Evolutionary conservation across 2,888 invertebrate species (phyloP).

Genomic region (Epinotia brunnichana): DNA sequence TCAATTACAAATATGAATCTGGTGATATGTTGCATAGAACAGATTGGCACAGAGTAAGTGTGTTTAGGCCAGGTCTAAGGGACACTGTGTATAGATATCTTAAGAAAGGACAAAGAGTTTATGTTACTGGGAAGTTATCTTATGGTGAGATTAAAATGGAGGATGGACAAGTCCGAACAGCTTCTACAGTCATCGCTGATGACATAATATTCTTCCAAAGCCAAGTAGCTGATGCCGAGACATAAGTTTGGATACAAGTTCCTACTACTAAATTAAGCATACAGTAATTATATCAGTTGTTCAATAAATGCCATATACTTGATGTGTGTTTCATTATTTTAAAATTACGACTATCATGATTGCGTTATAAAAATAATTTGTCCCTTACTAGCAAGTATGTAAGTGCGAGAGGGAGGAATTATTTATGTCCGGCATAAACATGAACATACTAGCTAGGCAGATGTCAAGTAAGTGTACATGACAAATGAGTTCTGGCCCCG

Average conservation of each 20-base stretch:
- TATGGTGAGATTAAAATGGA: slow-evolving; percentile 93
- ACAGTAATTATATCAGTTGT: slow-evolving; percentile 25
- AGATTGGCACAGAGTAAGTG: slow-evolving; percentile 95
- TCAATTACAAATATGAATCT: slow-evolving; percentile 90
- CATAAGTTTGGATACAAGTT: slow-evolving; percentile 31
- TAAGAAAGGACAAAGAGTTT: slow-evolving; percentile 93
- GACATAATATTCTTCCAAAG: slow-evolving; percentile 92
- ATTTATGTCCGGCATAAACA: too few relatives aligned
- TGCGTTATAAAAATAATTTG: neutral
- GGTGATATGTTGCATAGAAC: slow-evolving; percentile 93
- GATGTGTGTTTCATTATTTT: neutral
- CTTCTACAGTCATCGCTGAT: slow-evolving; percentile 93
- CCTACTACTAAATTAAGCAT: slow-evolving; percentile 34
- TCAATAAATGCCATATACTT: slow-evolving; percentile 21
- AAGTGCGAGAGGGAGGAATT: too few relatives aligned
- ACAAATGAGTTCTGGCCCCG: neutral
- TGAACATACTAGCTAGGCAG: too few relatives aligned
- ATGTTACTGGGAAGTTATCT: slow-evolving; percentile 91
- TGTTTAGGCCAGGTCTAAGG: slow-evolving; percentile 92
- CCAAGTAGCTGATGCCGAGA: slow-evolving; percentile 53
- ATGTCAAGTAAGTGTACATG: neutral
- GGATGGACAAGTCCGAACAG: slow-evolving; percentile 87
- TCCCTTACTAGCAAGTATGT: too few relatives aligned
- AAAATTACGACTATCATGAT: neutral
- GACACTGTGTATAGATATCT: slow-evolving; percentile 91